These are phyloP conservation scores for Choristoneura rosaceana DNA, from an alignment of 2,888 invertebrate genomes.

Conservation along the genomic window DNA sequence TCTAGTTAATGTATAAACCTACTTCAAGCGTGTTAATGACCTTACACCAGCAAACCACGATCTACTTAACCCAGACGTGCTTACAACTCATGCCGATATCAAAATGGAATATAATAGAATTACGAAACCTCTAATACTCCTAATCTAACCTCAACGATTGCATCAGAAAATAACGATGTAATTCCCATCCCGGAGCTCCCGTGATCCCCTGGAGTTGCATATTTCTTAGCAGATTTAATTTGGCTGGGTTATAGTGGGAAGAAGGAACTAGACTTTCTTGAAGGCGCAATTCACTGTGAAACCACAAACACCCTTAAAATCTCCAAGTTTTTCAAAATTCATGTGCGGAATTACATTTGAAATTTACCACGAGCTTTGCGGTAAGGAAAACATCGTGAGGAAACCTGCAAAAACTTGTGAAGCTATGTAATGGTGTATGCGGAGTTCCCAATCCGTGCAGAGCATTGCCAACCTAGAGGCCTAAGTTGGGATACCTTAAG, in stretches of 20 bases:
- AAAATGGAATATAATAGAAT: conserved; percentile 58
- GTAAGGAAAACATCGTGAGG: too few species aligned
- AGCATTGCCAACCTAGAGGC: too few species aligned
- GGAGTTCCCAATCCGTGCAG: too few species aligned
- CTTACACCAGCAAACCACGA: conserved; percentile 33
- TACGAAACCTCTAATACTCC: conserved; percentile 62
- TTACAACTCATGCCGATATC: conserved; percentile 42
- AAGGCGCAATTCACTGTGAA: too few species aligned
- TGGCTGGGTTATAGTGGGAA: conserved; percentile 52
- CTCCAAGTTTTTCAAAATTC: too few species aligned
- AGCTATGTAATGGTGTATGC: too few species aligned
- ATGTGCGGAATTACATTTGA: too few species aligned
- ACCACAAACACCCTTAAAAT: too few species aligned
- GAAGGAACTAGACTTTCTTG: conserved; percentile 30
- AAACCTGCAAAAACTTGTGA: too few species aligned
- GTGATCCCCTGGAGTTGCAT: conserved; percentile 10
- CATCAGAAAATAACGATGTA: conserved; percentile 55
- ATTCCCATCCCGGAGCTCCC: conserved; percentile 38
- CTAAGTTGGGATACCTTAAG: too few species aligned
- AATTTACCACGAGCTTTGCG: too few species aligned
- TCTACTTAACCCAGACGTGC: conserved; percentile 33
- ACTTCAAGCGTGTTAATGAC: conserved; percentile 30
- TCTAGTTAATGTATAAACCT: neutral
- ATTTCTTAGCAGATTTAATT: conserved; percentile 52
- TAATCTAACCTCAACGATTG: conserved; percentile 64